Base-by-base conservation (phyloP, 35 echinoderm and acorn worm species). In the Apostichopus parvimensis region DNA sequence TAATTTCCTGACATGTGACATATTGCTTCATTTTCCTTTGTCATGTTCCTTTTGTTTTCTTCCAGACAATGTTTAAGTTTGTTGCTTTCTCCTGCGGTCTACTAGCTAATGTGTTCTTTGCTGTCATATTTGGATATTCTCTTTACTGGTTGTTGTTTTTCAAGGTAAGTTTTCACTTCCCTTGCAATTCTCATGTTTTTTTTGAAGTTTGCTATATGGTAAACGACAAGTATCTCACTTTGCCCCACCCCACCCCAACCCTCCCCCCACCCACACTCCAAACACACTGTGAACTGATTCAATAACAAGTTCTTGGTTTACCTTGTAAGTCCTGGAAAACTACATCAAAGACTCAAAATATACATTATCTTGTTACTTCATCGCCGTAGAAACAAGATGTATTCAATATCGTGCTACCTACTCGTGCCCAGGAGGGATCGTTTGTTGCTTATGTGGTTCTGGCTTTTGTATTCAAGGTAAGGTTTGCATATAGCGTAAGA, bases 51-150 rank as follows among this genome's bases (percentile, higher is more conserved):
- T 34, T 80, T 45, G 15, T 92, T 55, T 54, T 78, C 52, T 77
- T 20, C 65, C 91, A 98, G 97, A 94, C 94, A 17, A 96, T 98
- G 93, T 75, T 98, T 54, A 98, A 98, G 87, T 98, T 98, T 60
- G 8, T 96, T 20, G 79, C 93, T 12, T 94, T 95, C 91, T 26
- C 90, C 56, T 93, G 79, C 88, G 97, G 94, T 56, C 24, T 88
- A 4, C 73, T 98, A 5, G 92, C 78, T 28, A 91, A 98, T 92
- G 82, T 95, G 4, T 92, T 98, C 62, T 92, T 98, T 59, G 86
- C 95, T 56, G 90, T 92, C 68, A 92, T 94, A 6, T 92, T 95
- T 84, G 92, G 96, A 34, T 78, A 78, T 21, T 94, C 92, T 55
- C 59, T 95, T 4, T 98, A 95, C 81, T 98, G 94, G 94, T 68